Evolutionary conservation across 2,888 invertebrate species (phyloP).

Genomic region (Chloroclystis v-ata): DNA sequence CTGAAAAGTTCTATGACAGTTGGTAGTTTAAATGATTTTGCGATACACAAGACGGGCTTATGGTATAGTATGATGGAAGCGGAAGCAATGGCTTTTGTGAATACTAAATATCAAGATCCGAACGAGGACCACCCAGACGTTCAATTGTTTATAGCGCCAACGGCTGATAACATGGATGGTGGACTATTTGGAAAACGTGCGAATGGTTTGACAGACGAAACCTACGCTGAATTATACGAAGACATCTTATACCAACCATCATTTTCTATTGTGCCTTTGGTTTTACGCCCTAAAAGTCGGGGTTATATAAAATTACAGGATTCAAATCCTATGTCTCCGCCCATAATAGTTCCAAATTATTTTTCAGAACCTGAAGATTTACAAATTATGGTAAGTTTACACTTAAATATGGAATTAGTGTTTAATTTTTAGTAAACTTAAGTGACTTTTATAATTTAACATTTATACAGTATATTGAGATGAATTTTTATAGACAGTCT

Average conservation of each 20-base stretch:
- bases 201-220: constrained; percentile 81
- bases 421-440: too few species aligned
- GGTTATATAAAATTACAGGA: constrained; percentile 83
- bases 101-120: constrained; percentile 83
- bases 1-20: constrained; percentile 81
- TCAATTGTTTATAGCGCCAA: constrained; percentile 85
- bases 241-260: constrained; percentile 83
- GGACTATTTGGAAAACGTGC: constrained; percentile 84
- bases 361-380: constrained; percentile 85
- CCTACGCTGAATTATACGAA: constrained; percentile 83
- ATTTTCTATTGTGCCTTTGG: constrained; percentile 81
- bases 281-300: constrained; percentile 85
- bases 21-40: constrained; percentile 80
- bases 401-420: too few species aligned
- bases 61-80: constrained; percentile 87
- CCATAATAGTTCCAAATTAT: constrained; percentile 94
- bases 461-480: too few species aligned
- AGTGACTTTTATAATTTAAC: too few species aligned
- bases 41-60: constrained; percentile 79
- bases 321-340: constrained; percentile 83
- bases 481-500: too few species aligned
- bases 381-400: constrained; percentile 79
- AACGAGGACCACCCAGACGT: constrained; percentile 86
- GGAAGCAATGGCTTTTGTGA: constrained; percentile 88
- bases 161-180: constrained; percentile 87